These are phyloP conservation scores for Paguma larvata DNA, from an alignment of 2,797 vertebrate genomes.

Conservation along the genomic window DNA sequence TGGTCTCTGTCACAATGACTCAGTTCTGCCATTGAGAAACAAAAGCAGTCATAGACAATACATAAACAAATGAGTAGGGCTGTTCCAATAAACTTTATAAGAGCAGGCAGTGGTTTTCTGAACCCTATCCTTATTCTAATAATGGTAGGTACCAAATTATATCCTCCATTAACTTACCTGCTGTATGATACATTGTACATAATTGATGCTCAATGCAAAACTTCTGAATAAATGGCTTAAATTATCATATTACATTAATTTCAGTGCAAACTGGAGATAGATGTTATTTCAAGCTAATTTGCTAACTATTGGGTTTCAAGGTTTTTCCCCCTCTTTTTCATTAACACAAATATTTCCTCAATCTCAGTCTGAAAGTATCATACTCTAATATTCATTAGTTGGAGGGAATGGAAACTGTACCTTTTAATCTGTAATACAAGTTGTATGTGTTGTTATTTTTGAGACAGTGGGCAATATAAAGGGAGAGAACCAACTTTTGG, in stretches of 20 bases:
- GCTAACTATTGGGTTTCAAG: neutral
- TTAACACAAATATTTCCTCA: neutral
- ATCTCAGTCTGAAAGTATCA: neutral
- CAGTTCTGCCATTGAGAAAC: neutral
- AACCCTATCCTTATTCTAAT: neutral
- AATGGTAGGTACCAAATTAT: neutral
- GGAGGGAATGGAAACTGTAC: neutral
- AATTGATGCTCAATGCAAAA: neutral
- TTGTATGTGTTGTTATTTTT: neutral
- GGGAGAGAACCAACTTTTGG: neutral
- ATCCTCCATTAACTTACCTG: neutral
- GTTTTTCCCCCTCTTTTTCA: neutral
- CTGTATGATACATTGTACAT: neutral
- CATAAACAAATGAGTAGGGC: neutral
- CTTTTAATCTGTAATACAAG: neutral
- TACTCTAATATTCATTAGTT: neutral
- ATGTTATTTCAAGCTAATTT: conserved; percentile 9
- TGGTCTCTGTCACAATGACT: neutral
- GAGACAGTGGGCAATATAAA: neutral
- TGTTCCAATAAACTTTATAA: neutral
- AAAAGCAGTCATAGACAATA: neutral
- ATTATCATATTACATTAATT: neutral
- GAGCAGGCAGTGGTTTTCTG: neutral
- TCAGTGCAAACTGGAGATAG: neutral
- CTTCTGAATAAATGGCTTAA: neutral